phyloP scores from a whole-genome alignment of 2,888 invertebrate genomes.

The Drosophila borborema region DNA sequence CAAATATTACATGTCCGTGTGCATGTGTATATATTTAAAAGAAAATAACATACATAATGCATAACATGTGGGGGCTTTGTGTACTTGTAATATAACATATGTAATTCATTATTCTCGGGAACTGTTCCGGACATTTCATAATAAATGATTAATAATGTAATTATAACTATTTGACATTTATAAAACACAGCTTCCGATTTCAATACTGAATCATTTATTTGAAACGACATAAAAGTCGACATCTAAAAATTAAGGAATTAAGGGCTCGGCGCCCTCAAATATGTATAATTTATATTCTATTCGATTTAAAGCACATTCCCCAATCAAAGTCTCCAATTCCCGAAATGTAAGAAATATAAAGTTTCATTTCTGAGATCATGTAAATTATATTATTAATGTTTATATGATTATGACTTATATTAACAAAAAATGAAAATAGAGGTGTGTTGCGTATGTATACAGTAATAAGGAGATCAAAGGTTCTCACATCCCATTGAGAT shows the following conservation, averaged over 20 bases:
- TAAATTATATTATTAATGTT: no score
- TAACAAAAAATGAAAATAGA: no score
- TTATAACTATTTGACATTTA: background rate
- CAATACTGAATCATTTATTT: background rate
- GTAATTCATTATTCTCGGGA: slow-evolving; percentile 52
- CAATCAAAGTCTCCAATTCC: no score
- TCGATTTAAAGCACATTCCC: no score
- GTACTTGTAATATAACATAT: slow-evolving; percentile 31
- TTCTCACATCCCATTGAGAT: no score
- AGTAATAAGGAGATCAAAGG: no score
- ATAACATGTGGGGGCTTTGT: background rate
- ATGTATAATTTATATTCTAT: no score
- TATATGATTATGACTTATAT: no score
- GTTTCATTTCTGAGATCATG: no score
- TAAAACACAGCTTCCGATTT: background rate
- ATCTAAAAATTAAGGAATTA: background rate
- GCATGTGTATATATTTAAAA: background rate
- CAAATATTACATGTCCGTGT: slow-evolving; percentile 9
- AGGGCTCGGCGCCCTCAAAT: background rate
- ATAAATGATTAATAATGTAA: slow-evolving; percentile 53
- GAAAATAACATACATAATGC: background rate
- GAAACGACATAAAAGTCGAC: background rate
- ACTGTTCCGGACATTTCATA: slow-evolving; percentile 49
- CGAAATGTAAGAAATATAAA: no score
- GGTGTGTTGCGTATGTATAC: no score